phyloP scores from a whole-genome alignment of 1,140 invertebrate genomes.

The Ips nitidus region DNA sequence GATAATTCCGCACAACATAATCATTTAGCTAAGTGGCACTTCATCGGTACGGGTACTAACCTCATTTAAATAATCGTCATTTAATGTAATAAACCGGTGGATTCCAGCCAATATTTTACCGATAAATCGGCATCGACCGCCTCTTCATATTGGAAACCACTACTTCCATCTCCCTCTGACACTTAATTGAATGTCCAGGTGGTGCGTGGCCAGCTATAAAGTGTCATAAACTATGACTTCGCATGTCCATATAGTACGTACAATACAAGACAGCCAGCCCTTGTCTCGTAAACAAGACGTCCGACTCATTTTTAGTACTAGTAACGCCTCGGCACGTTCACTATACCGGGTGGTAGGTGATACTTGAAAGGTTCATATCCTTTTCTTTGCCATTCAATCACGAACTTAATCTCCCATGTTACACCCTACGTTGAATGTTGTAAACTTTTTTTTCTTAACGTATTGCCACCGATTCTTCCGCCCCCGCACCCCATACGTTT shows the following conservation, averaged over 20 bases:
- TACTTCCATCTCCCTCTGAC: conserved; percentile 24
- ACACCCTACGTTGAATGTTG: too few species aligned
- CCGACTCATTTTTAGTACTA: conserved; percentile 43
- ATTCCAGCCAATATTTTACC: conserved; percentile 30
- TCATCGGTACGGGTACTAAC: conserved; percentile 1
- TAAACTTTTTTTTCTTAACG: too few species aligned
- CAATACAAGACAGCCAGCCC: conserved; percentile 45
- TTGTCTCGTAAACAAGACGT: conserved; percentile 48
- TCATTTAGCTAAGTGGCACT: conserved; percentile 1
- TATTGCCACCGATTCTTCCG: too few species aligned
- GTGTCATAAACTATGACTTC: conserved; percentile 46
- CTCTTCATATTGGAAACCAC: conserved; percentile 32
- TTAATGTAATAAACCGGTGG: conserved; percentile 23
- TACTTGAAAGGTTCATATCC: conserved; percentile 2
- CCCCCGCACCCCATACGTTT: too few species aligned
- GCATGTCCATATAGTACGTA: conserved; percentile 47
- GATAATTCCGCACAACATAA: background rate
- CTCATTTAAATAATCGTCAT: conserved; percentile 29
- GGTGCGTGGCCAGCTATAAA: conserved; percentile 43
- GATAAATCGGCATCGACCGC: conserved; percentile 36
- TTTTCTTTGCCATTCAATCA: background rate
- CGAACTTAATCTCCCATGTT: too few species aligned
- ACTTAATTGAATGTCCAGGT: conserved; percentile 44
- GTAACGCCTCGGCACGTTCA: conserved; percentile 40
- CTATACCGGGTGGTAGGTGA: conserved; percentile 32